phyloP scores from a whole-genome alignment of 1,140 invertebrate species.

The Varroa destructor region DNA sequence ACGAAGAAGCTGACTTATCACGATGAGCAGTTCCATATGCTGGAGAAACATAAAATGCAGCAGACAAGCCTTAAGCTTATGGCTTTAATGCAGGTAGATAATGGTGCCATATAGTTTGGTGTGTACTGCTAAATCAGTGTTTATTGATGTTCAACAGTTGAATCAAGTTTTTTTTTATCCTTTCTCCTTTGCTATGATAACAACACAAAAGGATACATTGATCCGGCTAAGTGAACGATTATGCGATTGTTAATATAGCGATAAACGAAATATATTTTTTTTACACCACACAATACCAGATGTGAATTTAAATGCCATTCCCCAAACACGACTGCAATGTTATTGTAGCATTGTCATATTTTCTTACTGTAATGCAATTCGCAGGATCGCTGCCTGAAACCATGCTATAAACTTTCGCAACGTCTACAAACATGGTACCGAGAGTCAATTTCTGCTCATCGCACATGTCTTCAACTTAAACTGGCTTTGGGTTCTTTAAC shows the following conservation, averaged over 20 bases:
- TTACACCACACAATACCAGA: no score
- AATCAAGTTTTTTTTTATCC: no score
- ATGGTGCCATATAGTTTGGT: no score
- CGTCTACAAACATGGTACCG: constrained; percentile 19
- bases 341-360: background rate
- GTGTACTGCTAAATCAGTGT: no score
- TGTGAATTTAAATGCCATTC: no score
- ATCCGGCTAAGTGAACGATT: no score
- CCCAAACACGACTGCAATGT: no score
- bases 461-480: constrained; percentile 17
- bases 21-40: constrained; percentile 80
- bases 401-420: constrained; percentile 25
- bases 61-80: constrained; percentile 35
- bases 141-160: no score
- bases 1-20: constrained; percentile 56
- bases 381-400: constrained; percentile 21
- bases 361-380: background rate
- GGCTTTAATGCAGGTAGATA: constrained; percentile 31
- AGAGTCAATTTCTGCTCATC: background rate
- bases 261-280: no score
- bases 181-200: no score
- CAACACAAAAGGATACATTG: no score
- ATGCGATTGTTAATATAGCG: no score
- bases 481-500: background rate
- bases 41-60: constrained; percentile 51